A percentile compares a stretch with the other conserved stretches of the same genome.
These are phyloP conservation scores for Philopedon plagiatum DNA, from an alignment of 2,888 invertebrate genomes.

Conservation along the genomic window DNA sequence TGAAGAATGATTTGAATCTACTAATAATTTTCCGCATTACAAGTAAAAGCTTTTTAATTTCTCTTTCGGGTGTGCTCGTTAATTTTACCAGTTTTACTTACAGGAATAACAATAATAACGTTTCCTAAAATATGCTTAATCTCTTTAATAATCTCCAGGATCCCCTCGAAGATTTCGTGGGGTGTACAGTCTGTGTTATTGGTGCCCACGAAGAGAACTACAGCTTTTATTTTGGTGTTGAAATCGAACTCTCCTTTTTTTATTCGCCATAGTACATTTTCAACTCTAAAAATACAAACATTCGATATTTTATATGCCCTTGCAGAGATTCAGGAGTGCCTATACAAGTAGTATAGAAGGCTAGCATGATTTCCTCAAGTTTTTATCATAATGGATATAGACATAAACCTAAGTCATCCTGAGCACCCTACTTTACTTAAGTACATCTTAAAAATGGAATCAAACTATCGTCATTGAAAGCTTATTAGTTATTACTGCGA, in stretches of 20 bases:
- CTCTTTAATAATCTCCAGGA: conserved; percentile 73
- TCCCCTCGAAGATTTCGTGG: conserved; percentile 75
- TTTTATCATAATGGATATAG: no score
- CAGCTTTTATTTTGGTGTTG: conserved; percentile 76
- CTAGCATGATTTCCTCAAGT: no score
- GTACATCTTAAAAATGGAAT: no score
- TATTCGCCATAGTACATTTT: conserved; percentile 79
- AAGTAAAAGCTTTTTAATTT: not conserved
- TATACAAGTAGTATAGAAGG: no score
- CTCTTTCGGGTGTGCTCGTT: no score
- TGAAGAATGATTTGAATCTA: no score
- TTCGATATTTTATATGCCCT: not conserved
- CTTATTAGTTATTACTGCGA: no score
- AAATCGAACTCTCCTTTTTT: conserved; percentile 79
- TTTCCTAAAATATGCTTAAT: conserved; percentile 73
- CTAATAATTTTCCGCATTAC: no score
- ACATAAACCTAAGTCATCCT: no score
- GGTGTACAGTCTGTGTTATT: conserved; percentile 76
- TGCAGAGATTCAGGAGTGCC: no score
- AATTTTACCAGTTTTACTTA: conserved; percentile 64
- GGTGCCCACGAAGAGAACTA: conserved; percentile 77
- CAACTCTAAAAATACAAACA: conserved; percentile 67
- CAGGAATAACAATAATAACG: conserved; percentile 73
- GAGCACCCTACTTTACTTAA: no score
- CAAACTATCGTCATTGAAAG: no score